A percentile compares a stretch with the other conserved stretches of the same genome.
Conservation (phyloP, 2,888 invertebrate species). For the Spodoptera littoralis region DNA sequence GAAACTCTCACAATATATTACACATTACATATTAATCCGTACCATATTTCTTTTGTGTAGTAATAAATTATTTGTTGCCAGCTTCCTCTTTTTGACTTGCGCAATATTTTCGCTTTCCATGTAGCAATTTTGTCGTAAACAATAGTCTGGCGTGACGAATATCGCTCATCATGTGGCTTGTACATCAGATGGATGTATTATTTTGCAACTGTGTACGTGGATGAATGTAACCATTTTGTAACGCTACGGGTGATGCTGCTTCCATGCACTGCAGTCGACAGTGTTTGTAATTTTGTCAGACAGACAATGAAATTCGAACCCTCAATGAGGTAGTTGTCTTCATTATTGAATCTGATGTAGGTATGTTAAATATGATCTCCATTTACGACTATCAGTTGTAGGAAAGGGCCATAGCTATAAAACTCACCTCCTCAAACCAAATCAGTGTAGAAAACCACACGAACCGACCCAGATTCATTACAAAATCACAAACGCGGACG, state of each 20-base stretch:
- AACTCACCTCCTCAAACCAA: slow-evolving; percentile 20
- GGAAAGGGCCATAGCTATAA: slow-evolving; percentile 10
- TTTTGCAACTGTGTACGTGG: slow-evolving; percentile 58
- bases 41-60: slow-evolving; percentile 21
- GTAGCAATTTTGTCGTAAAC: slow-evolving; percentile 54
- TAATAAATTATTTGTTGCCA: slow-evolving; percentile 38
- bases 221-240: slow-evolving; percentile 53
- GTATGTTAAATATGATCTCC: no score
- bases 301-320: no score
- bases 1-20: not conserved
- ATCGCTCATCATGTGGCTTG: slow-evolving; percentile 49
- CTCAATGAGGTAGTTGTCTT: no score
- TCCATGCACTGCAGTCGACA: slow-evolving; percentile 9
- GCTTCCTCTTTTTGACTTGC: slow-evolving; percentile 36
- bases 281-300: slow-evolving; percentile 5
- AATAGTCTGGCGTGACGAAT: slow-evolving; percentile 64
- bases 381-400: not conserved
- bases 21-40: slow-evolving; percentile 19
- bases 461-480: slow-evolving; percentile 32
- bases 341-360: no score
- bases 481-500: slow-evolving; percentile 47
- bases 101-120: slow-evolving; percentile 55
- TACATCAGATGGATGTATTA: slow-evolving; percentile 54
- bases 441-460: slow-evolving; percentile 41
- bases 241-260: slow-evolving; percentile 52